A percentile compares a stretch with the other conserved stretches of the same genome.
phyloP scores from a whole-genome alignment of 1,140 invertebrate species.

The Arctopsyche grandis region DNA sequence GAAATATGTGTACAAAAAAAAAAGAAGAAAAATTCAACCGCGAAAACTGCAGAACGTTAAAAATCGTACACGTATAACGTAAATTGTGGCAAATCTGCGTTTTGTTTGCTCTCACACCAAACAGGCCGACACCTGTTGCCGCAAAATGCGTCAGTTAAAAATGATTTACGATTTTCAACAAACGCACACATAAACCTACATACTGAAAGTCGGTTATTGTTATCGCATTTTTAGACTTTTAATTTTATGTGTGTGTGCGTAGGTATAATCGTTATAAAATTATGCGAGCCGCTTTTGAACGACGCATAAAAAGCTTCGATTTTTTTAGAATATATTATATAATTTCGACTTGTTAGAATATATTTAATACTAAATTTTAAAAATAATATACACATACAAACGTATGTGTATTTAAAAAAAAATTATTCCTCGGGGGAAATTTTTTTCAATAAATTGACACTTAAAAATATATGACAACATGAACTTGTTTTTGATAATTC shows the following conservation, averaged over 20 bases:
- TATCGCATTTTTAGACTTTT: too few species aligned
- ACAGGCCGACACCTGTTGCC: background rate
- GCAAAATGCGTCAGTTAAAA: constrained; percentile 7
- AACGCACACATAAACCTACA: background rate
- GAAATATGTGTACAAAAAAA: background rate
- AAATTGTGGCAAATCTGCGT: background rate
- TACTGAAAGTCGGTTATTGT: too few species aligned
- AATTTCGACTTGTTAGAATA: background rate
- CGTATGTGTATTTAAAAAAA: background rate
- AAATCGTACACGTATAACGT: background rate
- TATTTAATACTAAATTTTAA: background rate
- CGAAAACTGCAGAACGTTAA: background rate
- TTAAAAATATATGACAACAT: too few species aligned
- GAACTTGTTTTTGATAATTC: too few species aligned
- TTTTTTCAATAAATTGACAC: too few species aligned
- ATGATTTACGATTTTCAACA: background rate
- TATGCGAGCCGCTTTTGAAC: too few species aligned
- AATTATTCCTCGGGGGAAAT: too few species aligned
- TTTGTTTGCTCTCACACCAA: background rate
- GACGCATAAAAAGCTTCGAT: too few species aligned
- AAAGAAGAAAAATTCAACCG: background rate
- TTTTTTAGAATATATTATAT: background rate
- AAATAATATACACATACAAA: background rate
- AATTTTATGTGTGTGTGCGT: background rate
- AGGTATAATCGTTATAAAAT: background rate